Evolutionary conservation across 1,140 invertebrate species (phyloP).

Genomic region (Zaprionus taronus): DNA sequence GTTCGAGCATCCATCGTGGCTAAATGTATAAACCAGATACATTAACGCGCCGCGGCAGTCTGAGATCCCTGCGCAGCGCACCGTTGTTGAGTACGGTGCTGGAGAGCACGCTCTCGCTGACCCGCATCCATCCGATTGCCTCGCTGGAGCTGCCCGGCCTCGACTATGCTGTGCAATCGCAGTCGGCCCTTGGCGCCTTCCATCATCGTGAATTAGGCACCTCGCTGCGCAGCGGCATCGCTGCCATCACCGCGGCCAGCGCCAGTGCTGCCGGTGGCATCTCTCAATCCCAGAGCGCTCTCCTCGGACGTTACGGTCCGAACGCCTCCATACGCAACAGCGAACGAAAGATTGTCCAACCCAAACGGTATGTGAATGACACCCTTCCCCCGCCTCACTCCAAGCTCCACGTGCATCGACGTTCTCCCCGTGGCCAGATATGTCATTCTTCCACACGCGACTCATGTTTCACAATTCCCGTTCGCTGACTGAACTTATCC

Average conservation of each 20-base stretch:
- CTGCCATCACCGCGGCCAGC: constrained; percentile 70
- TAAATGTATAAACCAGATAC: constrained; percentile 84
- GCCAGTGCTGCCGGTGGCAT: constrained; percentile 66
- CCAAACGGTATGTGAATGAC: constrained; percentile 78
- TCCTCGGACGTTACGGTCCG: constrained; percentile 71
- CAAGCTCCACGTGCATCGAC: too few relatives aligned
- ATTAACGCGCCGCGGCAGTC: constrained; percentile 80
- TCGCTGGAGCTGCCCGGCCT: constrained; percentile 82
- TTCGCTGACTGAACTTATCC: neutral
- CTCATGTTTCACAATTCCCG: neutral
- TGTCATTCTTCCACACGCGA: neutral
- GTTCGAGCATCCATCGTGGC: constrained; percentile 13
- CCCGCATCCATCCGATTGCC: constrained; percentile 83
- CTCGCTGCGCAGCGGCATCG: constrained; percentile 77
- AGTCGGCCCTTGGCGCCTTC: constrained; percentile 64
- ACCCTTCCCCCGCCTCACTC: neutral
- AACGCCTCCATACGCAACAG: constrained; percentile 74
- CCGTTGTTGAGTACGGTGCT: constrained; percentile 81
- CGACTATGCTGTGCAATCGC: constrained; percentile 80
- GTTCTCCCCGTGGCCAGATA: neutral
- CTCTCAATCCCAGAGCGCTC: constrained; percentile 69
- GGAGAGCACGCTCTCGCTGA: constrained; percentile 81
- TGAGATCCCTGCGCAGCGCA: constrained; percentile 84
- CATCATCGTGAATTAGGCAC: constrained; percentile 77
- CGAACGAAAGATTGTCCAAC: constrained; percentile 77